Evolutionary conservation across 2,113 vertebrate genomes (phyloP), one percentile per base, ranked within the genome.

Genomic region (Dasyprocta punctata): DNA sequence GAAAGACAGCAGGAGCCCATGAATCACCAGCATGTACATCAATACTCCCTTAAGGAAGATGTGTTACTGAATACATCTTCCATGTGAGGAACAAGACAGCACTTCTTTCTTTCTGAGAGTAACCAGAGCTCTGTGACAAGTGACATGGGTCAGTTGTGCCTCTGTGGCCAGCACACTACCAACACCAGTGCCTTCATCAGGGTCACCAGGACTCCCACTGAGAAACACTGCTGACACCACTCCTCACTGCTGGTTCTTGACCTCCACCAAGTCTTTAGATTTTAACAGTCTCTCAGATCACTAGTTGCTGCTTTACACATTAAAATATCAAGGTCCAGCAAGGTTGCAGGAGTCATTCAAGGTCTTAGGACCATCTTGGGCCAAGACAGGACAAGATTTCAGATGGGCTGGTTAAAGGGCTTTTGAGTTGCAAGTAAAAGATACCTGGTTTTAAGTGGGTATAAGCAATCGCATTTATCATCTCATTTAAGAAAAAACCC

Each of bases 11-110:
- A 97, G 97, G 98, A 98, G 97, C 94, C 78, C 92, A 73, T 98
- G 98, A 98, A 93, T 98, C 97, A 98, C 28, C 95, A 98, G 97
- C 96, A 98, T 98, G 98, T 98, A 98, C 98, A 95, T 97, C 95
- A 98, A 97, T 97, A 98, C 94, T 90, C 96, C 90, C 95, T 97
- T 97, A 98, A 98, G 97, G 97, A 98, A 98, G 95, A 97, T 97
- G 97, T 97, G 97, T 97, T 98, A 54, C 52, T 54, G 52, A 54
- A 16, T 14, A 54, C 97, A 97, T 92, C 81, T 84, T 98, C 96
- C 94, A 97, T 19, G 93, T 98, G 97, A 96, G 97, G 13, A 77
- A 82, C 1, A 28, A 65, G 56, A 67, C 5, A 77, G 63, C 19
- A 49, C 30, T 17, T 98, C 97, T 95, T 97, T 88, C 96, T 95